Percentiles rank a stretch among this genome's conserved stretches.
Evolutionary conservation across 1,140 invertebrate species (phyloP).

Genomic region (Cephus cinctus): DNA sequence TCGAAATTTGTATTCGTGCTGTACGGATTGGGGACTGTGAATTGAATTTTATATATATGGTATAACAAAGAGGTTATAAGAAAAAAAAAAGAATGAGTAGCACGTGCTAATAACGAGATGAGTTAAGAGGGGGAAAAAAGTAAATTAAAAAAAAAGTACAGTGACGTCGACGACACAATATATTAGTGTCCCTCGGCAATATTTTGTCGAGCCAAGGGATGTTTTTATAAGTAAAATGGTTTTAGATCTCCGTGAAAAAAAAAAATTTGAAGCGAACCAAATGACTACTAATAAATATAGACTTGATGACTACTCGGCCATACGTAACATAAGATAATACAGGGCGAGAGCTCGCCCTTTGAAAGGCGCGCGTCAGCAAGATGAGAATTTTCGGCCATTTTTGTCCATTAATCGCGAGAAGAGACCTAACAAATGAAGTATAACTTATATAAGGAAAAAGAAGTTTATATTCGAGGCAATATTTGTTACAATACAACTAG

Average conservation of each 20-base stretch:
- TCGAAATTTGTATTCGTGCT: constrained; percentile 21
- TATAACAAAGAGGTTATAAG: constrained; percentile 31
- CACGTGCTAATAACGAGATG: constrained; percentile 8
- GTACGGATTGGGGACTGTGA: constrained; percentile 42
- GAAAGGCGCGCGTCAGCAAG: constrained; percentile 17
- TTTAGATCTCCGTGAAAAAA: constrained; percentile 36
- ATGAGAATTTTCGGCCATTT: constrained; percentile 26
- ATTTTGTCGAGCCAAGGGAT: constrained; percentile 51
- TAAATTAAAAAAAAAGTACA: constrained; percentile 21
- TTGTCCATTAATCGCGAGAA: constrained; percentile 19
- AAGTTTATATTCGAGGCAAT: constrained; percentile 54
- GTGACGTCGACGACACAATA: constrained; percentile 39
- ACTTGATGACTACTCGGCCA: constrained; percentile 44
- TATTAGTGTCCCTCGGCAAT: constrained; percentile 50
- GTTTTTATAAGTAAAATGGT: constrained; percentile 49
- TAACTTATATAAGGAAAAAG: constrained; percentile 20
- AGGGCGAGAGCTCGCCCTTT: constrained; percentile 24
- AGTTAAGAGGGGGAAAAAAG: constrained; percentile 6
- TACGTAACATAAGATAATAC: constrained; percentile 34
- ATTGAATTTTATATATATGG: constrained; percentile 30
- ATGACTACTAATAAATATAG: constrained; percentile 31
- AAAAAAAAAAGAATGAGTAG: constrained; percentile 15
- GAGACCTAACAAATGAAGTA: constrained; percentile 16
- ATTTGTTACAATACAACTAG: constrained; percentile 52
- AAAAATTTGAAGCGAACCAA: constrained; percentile 33